A percentile compares a stretch with the other conserved stretches of the same genome.
Evolutionary conservation across 2,797 vertebrate species (phyloP).

Genomic region (Hippoglossus hippoglossus): DNA sequence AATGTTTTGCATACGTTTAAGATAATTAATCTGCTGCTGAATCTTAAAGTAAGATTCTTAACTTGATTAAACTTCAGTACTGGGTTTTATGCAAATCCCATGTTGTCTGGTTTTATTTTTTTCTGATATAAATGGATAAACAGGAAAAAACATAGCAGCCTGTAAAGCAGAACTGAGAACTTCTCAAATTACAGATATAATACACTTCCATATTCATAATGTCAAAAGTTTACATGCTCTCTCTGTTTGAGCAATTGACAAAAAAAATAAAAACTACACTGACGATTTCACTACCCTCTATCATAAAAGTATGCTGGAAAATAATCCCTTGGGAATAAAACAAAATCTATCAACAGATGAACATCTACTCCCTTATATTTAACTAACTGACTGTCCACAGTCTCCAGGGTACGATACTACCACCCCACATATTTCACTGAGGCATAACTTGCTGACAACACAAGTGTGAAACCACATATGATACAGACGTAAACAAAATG

Average conservation of each 20-base stretch:
- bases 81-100: conserved; percentile 1
- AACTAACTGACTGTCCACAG: not conserved
- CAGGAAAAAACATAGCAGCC: not conserved
- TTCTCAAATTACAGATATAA: conserved; percentile 35
- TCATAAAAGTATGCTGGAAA: conserved; percentile 4
- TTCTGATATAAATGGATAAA: conserved; percentile 12
- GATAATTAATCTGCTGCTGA: conserved; percentile 20
- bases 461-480: conserved; percentile 20
- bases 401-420: not conserved
- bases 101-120: conserved; percentile 1
- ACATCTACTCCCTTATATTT: not conserved
- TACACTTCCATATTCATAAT: conserved; percentile 35
- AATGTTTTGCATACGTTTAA: conserved; percentile 40
- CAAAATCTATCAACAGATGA: not conserved
- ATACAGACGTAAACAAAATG: conserved; percentile 1
- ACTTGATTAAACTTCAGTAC: not conserved
- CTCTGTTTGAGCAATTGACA: not conserved
- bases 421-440: not conserved
- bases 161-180: conserved; percentile 51
- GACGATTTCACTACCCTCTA: not conserved
- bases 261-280: not conserved
- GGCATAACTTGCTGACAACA: conserved; percentile 29
- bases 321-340: not conserved
- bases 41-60: conserved; percentile 13
- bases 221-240: not conserved